phyloP scores from a whole-genome alignment of 2,113 vertebrate genomes.

The Onychostoma macrolepis region DNA sequence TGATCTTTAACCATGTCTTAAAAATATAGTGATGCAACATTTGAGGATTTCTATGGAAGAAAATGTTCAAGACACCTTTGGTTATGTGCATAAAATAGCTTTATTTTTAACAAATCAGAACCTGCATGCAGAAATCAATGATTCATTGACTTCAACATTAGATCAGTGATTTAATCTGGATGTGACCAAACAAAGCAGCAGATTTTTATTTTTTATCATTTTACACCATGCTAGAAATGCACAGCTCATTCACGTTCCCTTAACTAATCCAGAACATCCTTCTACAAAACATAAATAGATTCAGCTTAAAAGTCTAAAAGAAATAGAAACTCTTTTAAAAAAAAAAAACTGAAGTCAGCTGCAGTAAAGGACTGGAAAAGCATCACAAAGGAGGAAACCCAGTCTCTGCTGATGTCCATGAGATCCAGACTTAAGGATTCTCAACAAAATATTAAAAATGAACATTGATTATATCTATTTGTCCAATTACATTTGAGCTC shows the following conservation, averaged over 20 bases:
- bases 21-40: neutral
- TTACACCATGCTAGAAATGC: slow-evolving; percentile 55
- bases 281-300: slow-evolving; percentile 77
- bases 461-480: too few species aligned
- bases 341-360: slow-evolving; percentile 41
- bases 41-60: neutral
- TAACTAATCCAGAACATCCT: slow-evolving; percentile 70
- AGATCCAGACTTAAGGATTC: too few species aligned
- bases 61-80: slow-evolving; percentile 25
- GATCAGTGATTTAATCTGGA: slow-evolving; percentile 70
- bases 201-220: slow-evolving; percentile 49
- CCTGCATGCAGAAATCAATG: slow-evolving; percentile 73
- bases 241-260: slow-evolving; percentile 65
- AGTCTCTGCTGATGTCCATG: too few species aligned
- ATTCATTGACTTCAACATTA: slow-evolving; percentile 72
- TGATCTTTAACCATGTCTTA: neutral
- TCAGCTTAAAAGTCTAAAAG: slow-evolving; percentile 71
- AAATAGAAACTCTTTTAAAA: slow-evolving; percentile 74
- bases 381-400: too few species aligned
- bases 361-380: too few species aligned
- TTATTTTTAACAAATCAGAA: slow-evolving; percentile 78
- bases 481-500: too few species aligned
- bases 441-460: too few species aligned
- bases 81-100: slow-evolving; percentile 79
- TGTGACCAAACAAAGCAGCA: slow-evolving; percentile 78